Base-by-base conservation (phyloP, 2,113 vertebrate genomes). In the Galbula dea region DNA sequence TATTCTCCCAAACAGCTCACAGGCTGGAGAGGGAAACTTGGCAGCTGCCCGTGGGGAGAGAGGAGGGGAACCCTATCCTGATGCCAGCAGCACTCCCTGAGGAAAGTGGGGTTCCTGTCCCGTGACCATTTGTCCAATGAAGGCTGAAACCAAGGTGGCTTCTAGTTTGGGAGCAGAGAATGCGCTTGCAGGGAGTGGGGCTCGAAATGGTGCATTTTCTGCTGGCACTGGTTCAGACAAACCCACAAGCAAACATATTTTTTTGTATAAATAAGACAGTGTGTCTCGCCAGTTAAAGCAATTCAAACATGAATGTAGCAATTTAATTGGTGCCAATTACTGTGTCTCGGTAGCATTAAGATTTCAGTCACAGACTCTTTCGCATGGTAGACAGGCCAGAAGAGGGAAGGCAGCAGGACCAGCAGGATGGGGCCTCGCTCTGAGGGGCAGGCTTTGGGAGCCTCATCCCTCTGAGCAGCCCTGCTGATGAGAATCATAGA, bases 301-400 rank as follows among this genome's bases (percentile, higher is more conserved):
- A 96, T 96, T 97, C 96, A 94, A 97, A 97, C 97, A 97, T 97
- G 97, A 97, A 97, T 97, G 97, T 96, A 97, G 96, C 96, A 94
- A 97, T 97, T 97, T 97, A 97, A 96, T 95, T 96, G 92, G 95
- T 97, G 97, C 97, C 97, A 97, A 96, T 96, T 96, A 79, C 96
- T 94, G 95, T 83, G 89, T 89, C 95, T 96, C 30, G 19, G 95
- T 93, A 96, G 93, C 93, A 95, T 97, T 97, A 96, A 96, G 96
- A 97, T 97, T 97, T 97, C 95, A 97, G 97, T 96, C 96, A 96
- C 94, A 96, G 84, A 41, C 85, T 85, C 89, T 52, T 67, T 67
- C 1, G 11, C 83, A 5, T 34, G 84, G 95, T 58, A 58, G 89
- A 27, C 4, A 27, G 76, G 80, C 79, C 55, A 76, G 91, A 61